These are phyloP conservation scores for Acipenser oxyrinchus DNA, from an alignment of 2,797 vertebrate species.

Conservation along the genomic window DNA sequence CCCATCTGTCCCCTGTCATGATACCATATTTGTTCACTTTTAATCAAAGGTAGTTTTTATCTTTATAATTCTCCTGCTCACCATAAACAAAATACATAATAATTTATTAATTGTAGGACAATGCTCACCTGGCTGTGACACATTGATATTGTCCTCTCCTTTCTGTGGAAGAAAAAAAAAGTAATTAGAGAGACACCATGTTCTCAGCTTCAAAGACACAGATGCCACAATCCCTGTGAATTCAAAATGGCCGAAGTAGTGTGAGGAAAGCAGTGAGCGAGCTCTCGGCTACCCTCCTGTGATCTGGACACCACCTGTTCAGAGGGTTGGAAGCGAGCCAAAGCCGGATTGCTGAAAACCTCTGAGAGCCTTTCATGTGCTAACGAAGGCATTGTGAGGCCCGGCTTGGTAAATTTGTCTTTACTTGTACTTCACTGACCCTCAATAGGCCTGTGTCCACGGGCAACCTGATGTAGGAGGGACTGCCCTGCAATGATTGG, in stretches of 20 bases:
- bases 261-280: constrained; percentile 17
- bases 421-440: constrained; percentile 38
- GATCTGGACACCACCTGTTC: constrained; percentile 28
- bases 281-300: constrained; percentile 18
- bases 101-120: background rate
- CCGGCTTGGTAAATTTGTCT: constrained; percentile 40
- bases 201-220: background rate
- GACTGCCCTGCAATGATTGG: constrained; percentile 20
- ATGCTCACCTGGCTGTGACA: background rate
- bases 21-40: too few species aligned
- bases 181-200: constrained; percentile 21
- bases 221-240: background rate
- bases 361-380: constrained; percentile 36
- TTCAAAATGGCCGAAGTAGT: background rate
- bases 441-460: constrained; percentile 36
- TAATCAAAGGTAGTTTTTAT: too few species aligned
- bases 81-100: background rate
- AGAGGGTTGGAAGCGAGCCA: constrained; percentile 25
- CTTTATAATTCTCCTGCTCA: too few species aligned
- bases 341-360: constrained; percentile 23
- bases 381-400: constrained; percentile 37
- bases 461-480: constrained; percentile 16
- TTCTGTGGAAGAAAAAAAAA: too few species aligned
- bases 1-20: too few species aligned
- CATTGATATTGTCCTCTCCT: too few species aligned